Percentiles rank a stretch among this genome's conserved stretches.
Evolutionary conservation across 2,797 vertebrate genomes (phyloP).

Genomic region (Poeciliopsis presidionis): DNA sequence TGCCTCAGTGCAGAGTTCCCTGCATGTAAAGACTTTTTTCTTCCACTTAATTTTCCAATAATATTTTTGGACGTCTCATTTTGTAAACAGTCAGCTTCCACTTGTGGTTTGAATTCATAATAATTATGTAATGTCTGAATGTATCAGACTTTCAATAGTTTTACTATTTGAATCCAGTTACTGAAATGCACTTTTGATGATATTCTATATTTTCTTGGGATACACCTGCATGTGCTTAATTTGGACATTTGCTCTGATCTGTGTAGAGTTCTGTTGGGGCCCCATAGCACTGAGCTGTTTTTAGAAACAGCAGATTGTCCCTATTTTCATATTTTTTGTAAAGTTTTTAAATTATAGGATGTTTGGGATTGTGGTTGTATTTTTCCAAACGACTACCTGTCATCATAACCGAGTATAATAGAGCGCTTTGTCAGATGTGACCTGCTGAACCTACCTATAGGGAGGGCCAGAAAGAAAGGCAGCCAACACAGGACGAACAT

Average conservation of each 20-base stretch:
- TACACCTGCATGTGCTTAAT: background rate
- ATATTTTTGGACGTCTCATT: background rate
- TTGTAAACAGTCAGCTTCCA: background rate
- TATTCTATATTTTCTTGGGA: background rate
- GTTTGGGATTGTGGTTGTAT: slow-evolving; percentile 68
- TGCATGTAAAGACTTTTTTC: background rate
- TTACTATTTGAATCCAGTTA: background rate
- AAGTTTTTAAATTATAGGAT: slow-evolving; percentile 58
- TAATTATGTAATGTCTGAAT: background rate
- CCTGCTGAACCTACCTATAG: slow-evolving; percentile 86
- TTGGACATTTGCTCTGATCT: background rate
- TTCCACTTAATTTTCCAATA: background rate
- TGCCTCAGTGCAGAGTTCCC: background rate
- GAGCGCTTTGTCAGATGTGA: background rate
- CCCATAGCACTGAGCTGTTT: background rate
- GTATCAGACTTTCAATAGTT: too few relatives aligned
- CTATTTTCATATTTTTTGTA: background rate
- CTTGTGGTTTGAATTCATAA: background rate
- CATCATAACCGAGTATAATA: background rate
- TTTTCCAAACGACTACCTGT: slow-evolving; percentile 54
- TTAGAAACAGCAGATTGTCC: background rate
- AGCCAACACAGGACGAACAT: slow-evolving; percentile 96
- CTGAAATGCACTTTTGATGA: background rate
- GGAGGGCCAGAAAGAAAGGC: slow-evolving; percentile 93
- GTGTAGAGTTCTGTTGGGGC: background rate